Conservation (phyloP, 2,113 vertebrate species). For the Spermophilus dauricus region DNA sequence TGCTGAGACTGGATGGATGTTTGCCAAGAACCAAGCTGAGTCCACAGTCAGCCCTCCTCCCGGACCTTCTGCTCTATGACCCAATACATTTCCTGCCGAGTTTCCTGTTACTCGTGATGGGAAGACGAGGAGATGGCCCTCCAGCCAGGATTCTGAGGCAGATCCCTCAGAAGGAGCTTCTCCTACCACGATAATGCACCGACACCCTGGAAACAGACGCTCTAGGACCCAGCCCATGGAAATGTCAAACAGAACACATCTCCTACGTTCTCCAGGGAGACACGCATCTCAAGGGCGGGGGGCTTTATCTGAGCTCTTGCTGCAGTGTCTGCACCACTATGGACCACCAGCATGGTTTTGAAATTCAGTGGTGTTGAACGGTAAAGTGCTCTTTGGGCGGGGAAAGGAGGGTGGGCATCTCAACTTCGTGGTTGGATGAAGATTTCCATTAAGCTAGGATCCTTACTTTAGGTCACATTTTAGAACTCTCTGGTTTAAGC, state of each 20-base stretch:
- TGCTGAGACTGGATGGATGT: not conserved
- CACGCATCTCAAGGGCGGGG: not conserved
- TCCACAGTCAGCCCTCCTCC: not conserved
- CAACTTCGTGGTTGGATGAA: not conserved
- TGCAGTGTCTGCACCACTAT: not conserved
- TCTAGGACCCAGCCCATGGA: not conserved
- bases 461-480: not conserved
- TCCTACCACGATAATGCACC: not conserved
- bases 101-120: not conserved
- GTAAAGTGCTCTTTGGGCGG: not conserved
- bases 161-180: not conserved
- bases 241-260: not conserved
- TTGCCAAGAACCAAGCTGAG: not conserved
- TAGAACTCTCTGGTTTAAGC: not conserved
- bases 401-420: not conserved
- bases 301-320: not conserved
- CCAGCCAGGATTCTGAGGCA: not conserved
- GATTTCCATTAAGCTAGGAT: not conserved
- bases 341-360: not conserved
- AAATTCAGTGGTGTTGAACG: not conserved
- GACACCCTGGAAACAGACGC: not conserved
- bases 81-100: not conserved
- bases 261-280: not conserved
- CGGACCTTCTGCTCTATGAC: not conserved
- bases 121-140: not conserved